phyloP scores from a whole-genome alignment of 2,797 vertebrate genomes.

The Sebastes diploproa region DNA sequence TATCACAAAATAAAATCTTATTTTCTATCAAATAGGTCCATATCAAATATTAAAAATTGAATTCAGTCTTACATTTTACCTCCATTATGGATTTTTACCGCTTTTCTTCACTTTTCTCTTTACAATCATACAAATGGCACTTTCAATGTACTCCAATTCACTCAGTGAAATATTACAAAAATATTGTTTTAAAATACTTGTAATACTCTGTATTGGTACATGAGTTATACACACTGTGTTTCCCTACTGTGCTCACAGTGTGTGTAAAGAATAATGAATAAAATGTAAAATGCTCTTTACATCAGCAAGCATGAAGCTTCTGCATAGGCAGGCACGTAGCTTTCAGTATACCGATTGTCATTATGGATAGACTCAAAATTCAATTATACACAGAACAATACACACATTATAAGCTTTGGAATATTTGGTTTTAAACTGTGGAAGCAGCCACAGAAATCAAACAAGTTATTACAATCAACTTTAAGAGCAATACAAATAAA shows the following conservation, averaged over 20 bases:
- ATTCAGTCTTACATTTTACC: conserved; percentile 38
- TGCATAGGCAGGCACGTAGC: conserved; percentile 43
- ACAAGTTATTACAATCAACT: conserved; percentile 30
- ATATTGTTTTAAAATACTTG: conserved; percentile 7
- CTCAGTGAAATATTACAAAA: conserved; percentile 37
- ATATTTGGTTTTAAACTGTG: conserved; percentile 22
- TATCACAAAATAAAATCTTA: conserved; percentile 44
- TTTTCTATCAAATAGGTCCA: conserved; percentile 35
- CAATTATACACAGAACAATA: conserved; percentile 24
- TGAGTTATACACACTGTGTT: conserved; percentile 5
- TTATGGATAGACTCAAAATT: conserved; percentile 16
- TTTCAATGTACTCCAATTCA: conserved; percentile 36
- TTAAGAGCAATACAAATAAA: conserved; percentile 20
- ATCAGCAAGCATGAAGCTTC: conserved; percentile 20
- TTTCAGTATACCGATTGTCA: conserved; percentile 44
- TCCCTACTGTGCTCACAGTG: conserved; percentile 25
- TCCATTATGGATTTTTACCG: conserved; percentile 1
- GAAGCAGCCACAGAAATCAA: conserved; percentile 13
- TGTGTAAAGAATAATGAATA: not conserved
- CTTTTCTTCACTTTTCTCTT: not conserved
- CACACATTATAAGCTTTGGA: conserved; percentile 28
- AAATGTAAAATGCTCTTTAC: conserved; percentile 17
- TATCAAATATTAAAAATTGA: conserved; percentile 39
- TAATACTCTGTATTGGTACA: conserved; percentile 14
- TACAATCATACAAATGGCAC: conserved; percentile 37